Evolutionary conservation across 2,888 invertebrate genomes (phyloP), one percentile per base, ranked within the genome.

Genomic region (Eristalis arbustorum): DNA sequence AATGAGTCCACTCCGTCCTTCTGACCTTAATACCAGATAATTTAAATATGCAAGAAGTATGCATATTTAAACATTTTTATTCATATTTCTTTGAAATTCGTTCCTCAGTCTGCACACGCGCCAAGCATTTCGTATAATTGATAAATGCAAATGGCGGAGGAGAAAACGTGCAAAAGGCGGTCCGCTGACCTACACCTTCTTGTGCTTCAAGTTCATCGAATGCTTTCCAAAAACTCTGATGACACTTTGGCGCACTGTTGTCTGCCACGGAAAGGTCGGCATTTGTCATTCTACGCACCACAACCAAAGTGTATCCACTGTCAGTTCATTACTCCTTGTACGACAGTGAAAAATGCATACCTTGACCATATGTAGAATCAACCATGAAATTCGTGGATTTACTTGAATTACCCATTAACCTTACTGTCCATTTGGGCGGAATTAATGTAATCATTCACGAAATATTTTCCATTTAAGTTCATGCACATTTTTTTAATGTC

Each of bases 401-500:
- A 42, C 3, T 3, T 3, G 5, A 49, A 49, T 6, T 1, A 1
- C 4, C 18, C 1, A 18, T 18, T 8, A 49, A 18, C 42, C 42
- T 42, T n/a, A n/a, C 31, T 31, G 10, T 31, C 10, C 31, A 31
- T 31, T 31, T 1, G 31, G 8, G 10, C 8, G 42, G 13, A 37
- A 37, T 37, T 42, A 14, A n/a, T 42, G 42, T n/a, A 4, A n/a
- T n/a, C n/a, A 49, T 18, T 49, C 8, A 31, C 10, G 18, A 61
- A 31, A 61, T 6, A 31, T 67, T 67, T 68, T 67, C 57, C 40
- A 63, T 28, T 63, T 11, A n/a, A 13, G n/a, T 49, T 14, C 25
- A 69, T 63, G 69, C 5, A 18, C n/a, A 31, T 49, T n/a, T n/a
- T 63, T 63, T 37, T 31, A 77, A 71, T 77, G 77, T 61, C 78